Evolutionary conservation across 2,888 invertebrate species (phyloP).

Genomic region (Amphipoea oculea): DNA sequence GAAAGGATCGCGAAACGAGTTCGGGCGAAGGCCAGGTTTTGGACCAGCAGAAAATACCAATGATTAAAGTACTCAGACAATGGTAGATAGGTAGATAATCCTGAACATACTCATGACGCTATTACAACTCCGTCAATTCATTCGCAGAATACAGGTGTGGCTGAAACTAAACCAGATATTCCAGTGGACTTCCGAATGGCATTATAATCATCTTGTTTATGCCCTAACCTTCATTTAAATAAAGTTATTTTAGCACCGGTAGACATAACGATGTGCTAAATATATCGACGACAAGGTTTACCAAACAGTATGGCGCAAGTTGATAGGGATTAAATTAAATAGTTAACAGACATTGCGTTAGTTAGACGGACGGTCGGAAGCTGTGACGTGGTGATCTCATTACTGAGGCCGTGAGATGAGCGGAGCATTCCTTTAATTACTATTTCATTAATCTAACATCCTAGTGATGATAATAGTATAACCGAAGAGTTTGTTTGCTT

Average conservation of each 20-base stretch:
- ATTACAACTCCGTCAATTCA: not conserved
- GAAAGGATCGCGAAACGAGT: not conserved
- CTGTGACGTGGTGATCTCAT: conserved; percentile 45
- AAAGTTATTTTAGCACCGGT: conserved; percentile 27
- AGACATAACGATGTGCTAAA: conserved; percentile 35
- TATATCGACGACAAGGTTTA: conserved; percentile 55
- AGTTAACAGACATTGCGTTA: conserved; percentile 15
- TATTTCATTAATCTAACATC: too few species aligned
- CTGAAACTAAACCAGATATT: conserved; percentile 2
- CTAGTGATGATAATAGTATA: too few species aligned
- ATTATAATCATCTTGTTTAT: conserved; percentile 25
- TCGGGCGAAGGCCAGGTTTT: not conserved
- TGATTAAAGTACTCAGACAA: not conserved
- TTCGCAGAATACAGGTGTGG: not conserved
- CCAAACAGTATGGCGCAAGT: conserved; percentile 31
- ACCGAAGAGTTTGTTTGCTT: too few species aligned
- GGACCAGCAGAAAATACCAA: not conserved
- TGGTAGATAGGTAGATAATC: not conserved
- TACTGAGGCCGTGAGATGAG: conserved; percentile 43
- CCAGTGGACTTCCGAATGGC: not conserved
- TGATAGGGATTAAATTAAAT: conserved; percentile 58
- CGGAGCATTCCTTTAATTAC: conserved; percentile 23
- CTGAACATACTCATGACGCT: too few species aligned
- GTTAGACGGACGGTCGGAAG: conserved; percentile 18
- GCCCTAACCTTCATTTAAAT: conserved; percentile 21